Evolutionary conservation across 2,888 invertebrate genomes (phyloP).

Genomic region (Eupithecia inturbata): DNA sequence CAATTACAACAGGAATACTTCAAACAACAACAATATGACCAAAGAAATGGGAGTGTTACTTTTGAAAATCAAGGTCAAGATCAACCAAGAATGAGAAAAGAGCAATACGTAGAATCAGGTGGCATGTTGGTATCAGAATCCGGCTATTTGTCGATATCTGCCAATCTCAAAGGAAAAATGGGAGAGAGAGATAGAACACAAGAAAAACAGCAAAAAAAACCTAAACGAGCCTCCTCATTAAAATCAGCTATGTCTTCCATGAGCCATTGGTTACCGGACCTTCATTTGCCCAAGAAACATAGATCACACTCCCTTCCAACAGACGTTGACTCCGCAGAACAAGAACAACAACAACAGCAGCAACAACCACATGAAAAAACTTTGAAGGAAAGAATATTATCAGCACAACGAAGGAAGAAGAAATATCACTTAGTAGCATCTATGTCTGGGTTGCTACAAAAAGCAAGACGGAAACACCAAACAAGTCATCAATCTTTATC

Average conservation of each 20-base stretch:
- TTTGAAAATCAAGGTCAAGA: constrained; percentile 70
- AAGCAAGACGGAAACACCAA: constrained; percentile 89
- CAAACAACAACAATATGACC: constrained; percentile 82
- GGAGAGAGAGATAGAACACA: constrained; percentile 48
- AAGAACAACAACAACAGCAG: constrained; percentile 79
- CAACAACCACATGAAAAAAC: constrained; percentile 77
- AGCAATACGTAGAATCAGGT: constrained; percentile 74
- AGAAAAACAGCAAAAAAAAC: constrained; percentile 86
- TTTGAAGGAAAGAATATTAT: constrained; percentile 76
- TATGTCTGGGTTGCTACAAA: constrained; percentile 93
- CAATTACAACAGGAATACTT: constrained; percentile 82
- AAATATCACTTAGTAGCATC: constrained; percentile 92
- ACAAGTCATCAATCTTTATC: constrained; percentile 87
- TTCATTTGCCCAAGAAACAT: constrained; percentile 90
- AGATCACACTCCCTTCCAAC: constrained; percentile 93
- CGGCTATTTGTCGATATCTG: constrained; percentile 90
- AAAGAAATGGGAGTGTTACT: constrained; percentile 75
- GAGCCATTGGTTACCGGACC: constrained; percentile 91
- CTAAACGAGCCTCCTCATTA: constrained; percentile 88
- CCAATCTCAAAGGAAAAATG: constrained; percentile 83
- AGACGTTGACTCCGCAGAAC: constrained; percentile 84
- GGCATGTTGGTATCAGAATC: constrained; percentile 90
- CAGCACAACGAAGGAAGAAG: constrained; percentile 87
- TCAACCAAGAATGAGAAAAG: constrained; percentile 69
- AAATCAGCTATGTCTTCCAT: constrained; percentile 92